A percentile compares a stretch with the other conserved stretches of the same genome.
phyloP scores from a whole-genome alignment of 2,888 invertebrate species.

The Perizoma affinitatum region DNA sequence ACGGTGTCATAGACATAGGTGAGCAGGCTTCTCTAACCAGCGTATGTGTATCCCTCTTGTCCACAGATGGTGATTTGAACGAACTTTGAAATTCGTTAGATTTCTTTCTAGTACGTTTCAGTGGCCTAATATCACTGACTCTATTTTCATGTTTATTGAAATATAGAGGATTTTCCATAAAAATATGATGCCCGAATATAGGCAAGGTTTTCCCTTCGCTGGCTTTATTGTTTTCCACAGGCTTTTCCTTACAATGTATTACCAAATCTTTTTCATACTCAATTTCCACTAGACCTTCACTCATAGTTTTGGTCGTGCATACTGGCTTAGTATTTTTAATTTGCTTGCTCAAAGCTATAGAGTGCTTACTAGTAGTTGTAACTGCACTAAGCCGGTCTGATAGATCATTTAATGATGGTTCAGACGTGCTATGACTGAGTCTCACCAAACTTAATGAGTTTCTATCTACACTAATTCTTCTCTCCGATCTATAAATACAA shows the following conservation, averaged over 20 bases:
- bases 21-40: constrained; percentile 76
- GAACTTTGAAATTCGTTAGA: constrained; percentile 77
- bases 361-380: constrained; percentile 59
- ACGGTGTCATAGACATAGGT: constrained; percentile 83
- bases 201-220: constrained; percentile 74
- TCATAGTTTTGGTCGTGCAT: constrained; percentile 73
- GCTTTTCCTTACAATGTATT: constrained; percentile 73
- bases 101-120: constrained; percentile 76
- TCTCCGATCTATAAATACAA: constrained; percentile 71
- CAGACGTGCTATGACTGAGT: constrained; percentile 71
- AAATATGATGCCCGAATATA: constrained; percentile 77
- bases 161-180: constrained; percentile 79
- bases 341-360: constrained; percentile 53
- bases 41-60: constrained; percentile 71
- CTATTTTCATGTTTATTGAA: constrained; percentile 71
- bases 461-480: constrained; percentile 64
- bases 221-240: constrained; percentile 51
- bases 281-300: constrained; percentile 82
- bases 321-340: constrained; percentile 53
- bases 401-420: constrained; percentile 70
- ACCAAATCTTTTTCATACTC: constrained; percentile 81
- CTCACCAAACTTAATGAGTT: constrained; percentile 53
- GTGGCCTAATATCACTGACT: constrained; percentile 63
- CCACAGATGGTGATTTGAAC: constrained; percentile 74
- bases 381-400: constrained; percentile 66